Conservation (phyloP, 35 echinoderm and acorn worm genomes). For the Amphiura filiformis region DNA sequence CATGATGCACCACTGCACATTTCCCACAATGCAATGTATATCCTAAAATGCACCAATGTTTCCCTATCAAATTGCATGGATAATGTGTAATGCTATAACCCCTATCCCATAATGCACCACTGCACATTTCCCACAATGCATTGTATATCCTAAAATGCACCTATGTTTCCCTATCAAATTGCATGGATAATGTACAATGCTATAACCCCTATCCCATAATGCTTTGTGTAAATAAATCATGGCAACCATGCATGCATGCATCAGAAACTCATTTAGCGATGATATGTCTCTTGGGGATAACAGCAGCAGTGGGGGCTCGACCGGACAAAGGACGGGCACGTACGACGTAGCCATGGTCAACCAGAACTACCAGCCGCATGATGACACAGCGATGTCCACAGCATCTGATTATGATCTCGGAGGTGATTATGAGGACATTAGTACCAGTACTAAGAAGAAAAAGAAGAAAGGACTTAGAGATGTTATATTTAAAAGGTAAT, state of each 20-base stretch:
- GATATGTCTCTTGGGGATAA: slow-evolving; percentile 80
- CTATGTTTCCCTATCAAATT: no score
- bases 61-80: no score
- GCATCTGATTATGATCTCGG: slow-evolving; percentile 80
- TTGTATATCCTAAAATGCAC: no score
- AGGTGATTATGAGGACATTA: slow-evolving; percentile 1
- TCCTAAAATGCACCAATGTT: no score
- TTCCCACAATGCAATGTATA: no score
- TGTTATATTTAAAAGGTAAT: slow-evolving; percentile 85
- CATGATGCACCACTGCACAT: no score
- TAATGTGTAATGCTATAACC: neutral
- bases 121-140: neutral
- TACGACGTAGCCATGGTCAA: slow-evolving; percentile 89
- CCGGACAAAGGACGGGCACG: slow-evolving; percentile 54
- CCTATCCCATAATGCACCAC: neutral
- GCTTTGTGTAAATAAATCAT: neutral
- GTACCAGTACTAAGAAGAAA: slow-evolving; percentile 52
- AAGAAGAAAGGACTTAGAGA: slow-evolving; percentile 40
- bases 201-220: neutral
- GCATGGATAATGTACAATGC: neutral
- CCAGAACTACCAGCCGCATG: slow-evolving; percentile 55
- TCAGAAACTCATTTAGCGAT: slow-evolving; percentile 85
- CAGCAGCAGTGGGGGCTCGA: slow-evolving; percentile 61
- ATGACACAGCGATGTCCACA: slow-evolving; percentile 72
- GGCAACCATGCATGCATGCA: slow-evolving; percentile 23